These are phyloP conservation scores for Anthoscopus minutus DNA, from an alignment of 2,113 vertebrate species.

Conservation along the genomic window DNA sequence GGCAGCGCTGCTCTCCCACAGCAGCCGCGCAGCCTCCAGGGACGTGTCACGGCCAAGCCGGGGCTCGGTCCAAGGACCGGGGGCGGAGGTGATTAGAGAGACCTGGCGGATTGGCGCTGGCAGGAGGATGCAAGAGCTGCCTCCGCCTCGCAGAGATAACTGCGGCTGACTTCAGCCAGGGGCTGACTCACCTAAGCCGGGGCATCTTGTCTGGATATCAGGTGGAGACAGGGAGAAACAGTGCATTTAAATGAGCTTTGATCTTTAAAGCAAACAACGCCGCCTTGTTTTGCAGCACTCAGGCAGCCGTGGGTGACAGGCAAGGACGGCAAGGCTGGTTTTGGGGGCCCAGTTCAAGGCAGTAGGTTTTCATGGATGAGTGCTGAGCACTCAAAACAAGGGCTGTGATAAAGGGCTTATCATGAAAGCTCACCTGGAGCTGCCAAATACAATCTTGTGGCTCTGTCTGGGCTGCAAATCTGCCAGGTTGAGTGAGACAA, in stretches of 20 bases:
- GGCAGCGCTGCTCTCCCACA: neutral
- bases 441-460: neutral
- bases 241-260: neutral
- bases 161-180: neutral
- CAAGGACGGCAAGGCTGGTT: neutral
- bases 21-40: conserved; percentile 15
- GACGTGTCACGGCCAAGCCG: neutral
- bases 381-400: neutral
- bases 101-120: neutral
- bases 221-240: conserved; percentile 15
- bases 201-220: conserved; percentile 38
- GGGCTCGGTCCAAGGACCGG: neutral
- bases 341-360: neutral
- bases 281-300: neutral
- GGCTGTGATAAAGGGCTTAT: neutral
- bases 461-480: neutral
- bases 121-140: neutral
- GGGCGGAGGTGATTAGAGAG: conserved; percentile 3
- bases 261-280: neutral
- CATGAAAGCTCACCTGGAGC: neutral
- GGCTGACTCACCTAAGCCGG: neutral
- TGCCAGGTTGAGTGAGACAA: neutral
- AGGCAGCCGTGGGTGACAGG: neutral
- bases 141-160: neutral
- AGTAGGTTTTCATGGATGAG: accelerated